These are phyloP conservation scores for Mythimna vitellina DNA, from an alignment of 2,888 invertebrate genomes.

Conservation along the genomic window DNA sequence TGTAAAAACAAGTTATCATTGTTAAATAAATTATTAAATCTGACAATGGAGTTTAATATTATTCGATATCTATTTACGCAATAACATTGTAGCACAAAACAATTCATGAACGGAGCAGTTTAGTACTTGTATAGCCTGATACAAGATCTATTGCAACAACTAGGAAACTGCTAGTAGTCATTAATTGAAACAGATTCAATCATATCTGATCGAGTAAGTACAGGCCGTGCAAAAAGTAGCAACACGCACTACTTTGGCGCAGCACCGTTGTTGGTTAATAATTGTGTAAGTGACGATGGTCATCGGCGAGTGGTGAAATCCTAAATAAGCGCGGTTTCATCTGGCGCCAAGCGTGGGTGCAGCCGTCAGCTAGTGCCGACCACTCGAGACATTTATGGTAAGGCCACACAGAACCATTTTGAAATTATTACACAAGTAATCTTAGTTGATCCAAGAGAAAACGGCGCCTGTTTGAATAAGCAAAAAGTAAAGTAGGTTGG, in stretches of 20 bases:
- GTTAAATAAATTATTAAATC: not conserved
- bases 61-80: constrained; percentile 20
- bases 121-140: constrained; percentile 28
- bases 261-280: constrained; percentile 75
- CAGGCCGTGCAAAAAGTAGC: constrained; percentile 67
- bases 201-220: constrained; percentile 61
- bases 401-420: constrained; percentile 56
- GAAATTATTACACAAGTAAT: constrained; percentile 55
- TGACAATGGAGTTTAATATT: not conserved
- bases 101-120: constrained; percentile 21
- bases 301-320: constrained; percentile 77
- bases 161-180: constrained; percentile 64
- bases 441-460: constrained; percentile 41
- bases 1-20: constrained; percentile 16
- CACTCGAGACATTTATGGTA: constrained; percentile 58
- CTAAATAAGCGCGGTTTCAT: constrained; percentile 70
- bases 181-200: constrained; percentile 66
- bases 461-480: constrained; percentile 9
- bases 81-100: constrained; percentile 13
- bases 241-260: constrained; percentile 71
- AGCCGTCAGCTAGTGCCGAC: constrained; percentile 63
- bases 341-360: constrained; percentile 68
- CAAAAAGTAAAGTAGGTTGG: constrained; percentile 23
- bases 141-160: constrained; percentile 55
- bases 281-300: constrained; percentile 81